Base-by-base conservation (phyloP, 2,888 invertebrate genomes). In the Rugalucina vietnamica region DNA sequence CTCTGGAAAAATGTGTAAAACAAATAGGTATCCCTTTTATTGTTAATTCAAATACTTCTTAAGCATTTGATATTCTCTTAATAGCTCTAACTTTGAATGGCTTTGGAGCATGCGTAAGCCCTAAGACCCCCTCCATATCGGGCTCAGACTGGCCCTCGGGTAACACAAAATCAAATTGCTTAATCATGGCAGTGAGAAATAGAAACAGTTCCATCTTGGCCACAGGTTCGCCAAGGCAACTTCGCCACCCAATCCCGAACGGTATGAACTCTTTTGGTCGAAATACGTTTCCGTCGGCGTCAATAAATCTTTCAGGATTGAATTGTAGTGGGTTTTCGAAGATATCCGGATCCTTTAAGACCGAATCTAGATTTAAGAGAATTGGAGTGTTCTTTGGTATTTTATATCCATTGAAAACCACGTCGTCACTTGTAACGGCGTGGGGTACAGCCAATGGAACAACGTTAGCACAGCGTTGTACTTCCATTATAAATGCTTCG, bases 381-480 rank as follows among this genome's bases (percentile, higher is more conserved):
- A 89, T 69, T 27, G 92, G 89, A 21, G 92, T 91, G 34, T 91
- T 92, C 27, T 78, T 72, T 3, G 89, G 87, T 84, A 93, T 93
- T 10, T 49, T 71, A 79, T 90, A 93, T 18, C 93, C 93, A 73
- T 91, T 92, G 49, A 94, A 88, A 8, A 85, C 12, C 12, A 76
- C 32, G 37, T 84, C 69, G 27, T 81, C 54, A 43, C 27, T n/a
- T 29, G 37, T 43, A 0, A 86, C 88, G 2, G 92, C 92, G 70
- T 93, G 90, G 43, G 91, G 87, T 34, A 93, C 77, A 75, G 92
- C 93, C 21, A 94, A 88, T 8, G 94, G 94, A n/a, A 93, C 89
- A 71, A 95, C 93, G 71, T 93, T 93, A 77, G 92, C 94, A 21
- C 93, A 85, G 29, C 94, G 90, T 83, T 94, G 93, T 49, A 93